Conservation (phyloP, 2,113 vertebrate species). For the Zosterops japonicus region DNA sequence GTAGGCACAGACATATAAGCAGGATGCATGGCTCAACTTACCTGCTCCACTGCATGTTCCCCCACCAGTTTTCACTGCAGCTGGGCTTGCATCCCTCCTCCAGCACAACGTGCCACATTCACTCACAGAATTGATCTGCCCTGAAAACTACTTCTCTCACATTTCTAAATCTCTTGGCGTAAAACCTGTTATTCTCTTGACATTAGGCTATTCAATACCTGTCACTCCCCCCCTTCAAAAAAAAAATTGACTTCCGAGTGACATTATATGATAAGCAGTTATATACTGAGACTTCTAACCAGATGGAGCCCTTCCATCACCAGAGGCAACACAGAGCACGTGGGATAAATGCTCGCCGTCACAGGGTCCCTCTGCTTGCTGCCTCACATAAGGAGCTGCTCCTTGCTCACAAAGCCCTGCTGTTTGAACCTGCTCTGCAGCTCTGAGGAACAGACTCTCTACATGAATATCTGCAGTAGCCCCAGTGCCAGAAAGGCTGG, state of each 20-base stretch:
- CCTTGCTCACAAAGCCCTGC: background rate
- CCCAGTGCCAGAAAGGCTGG: background rate
- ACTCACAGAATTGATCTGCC: slow-evolving; percentile 40
- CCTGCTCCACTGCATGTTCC: background rate
- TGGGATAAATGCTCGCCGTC: background rate
- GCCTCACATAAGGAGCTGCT: background rate
- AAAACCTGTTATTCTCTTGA: slow-evolving; percentile 69
- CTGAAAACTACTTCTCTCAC: slow-evolving; percentile 60
- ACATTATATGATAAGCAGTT: slow-evolving; percentile 72
- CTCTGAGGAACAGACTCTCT: background rate
- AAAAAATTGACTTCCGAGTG: slow-evolving; percentile 64
- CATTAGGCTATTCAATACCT: slow-evolving; percentile 65
- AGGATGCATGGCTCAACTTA: background rate
- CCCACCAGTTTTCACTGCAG: background rate
- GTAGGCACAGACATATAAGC: background rate
- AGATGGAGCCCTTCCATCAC: slow-evolving; percentile 70
- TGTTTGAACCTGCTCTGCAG: background rate
- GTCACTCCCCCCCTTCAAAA: slow-evolving; percentile 48
- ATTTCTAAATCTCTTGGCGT: slow-evolving; percentile 59
- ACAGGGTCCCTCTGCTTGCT: background rate
- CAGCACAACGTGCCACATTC: background rate
- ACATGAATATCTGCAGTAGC: background rate
- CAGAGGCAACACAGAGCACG: background rate
- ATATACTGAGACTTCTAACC: slow-evolving; percentile 60
- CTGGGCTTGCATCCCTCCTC: background rate